These are phyloP conservation scores for Papilio protenor DNA, from an alignment of 2,888 invertebrate genomes.

Conservation along the genomic window DNA sequence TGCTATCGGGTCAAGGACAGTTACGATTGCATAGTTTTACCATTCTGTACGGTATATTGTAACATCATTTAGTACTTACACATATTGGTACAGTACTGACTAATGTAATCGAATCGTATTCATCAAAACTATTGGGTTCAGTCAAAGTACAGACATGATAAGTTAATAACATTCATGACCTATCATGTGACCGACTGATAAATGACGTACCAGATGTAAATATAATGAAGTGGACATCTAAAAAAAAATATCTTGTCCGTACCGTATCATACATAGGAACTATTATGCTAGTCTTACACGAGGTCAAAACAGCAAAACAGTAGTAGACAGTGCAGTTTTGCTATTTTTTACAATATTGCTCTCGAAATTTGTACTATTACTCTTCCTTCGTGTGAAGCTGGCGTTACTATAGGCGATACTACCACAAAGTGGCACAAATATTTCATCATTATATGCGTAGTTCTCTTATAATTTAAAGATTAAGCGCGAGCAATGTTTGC, in stretches of 20 bases:
- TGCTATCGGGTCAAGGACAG: background rate
- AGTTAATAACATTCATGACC: too few species aligned
- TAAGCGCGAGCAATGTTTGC: slow-evolving; percentile 46
- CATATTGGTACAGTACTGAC: too few species aligned
- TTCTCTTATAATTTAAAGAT: slow-evolving; percentile 31
- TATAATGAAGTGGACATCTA: too few species aligned
- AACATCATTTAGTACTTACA: too few species aligned
- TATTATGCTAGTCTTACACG: background rate
- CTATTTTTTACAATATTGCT: background rate
- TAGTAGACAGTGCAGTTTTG: background rate
- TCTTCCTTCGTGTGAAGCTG: background rate
- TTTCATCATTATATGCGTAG: slow-evolving; percentile 40
- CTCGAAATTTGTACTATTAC: background rate
- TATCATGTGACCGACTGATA: too few species aligned
- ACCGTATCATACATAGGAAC: too few species aligned
- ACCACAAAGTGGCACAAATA: slow-evolving; percentile 19
- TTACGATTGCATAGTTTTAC: background rate
- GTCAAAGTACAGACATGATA: too few species aligned
- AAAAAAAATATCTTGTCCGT: too few species aligned
- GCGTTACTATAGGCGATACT: background rate
- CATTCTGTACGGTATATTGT: background rate
- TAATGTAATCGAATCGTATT: too few species aligned
- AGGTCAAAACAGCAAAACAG: background rate
- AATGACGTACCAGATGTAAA: too few species aligned
- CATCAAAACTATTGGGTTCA: too few species aligned